Conservation (phyloP, 2,113 vertebrate genomes). For the Blennius ocellaris region DNA sequence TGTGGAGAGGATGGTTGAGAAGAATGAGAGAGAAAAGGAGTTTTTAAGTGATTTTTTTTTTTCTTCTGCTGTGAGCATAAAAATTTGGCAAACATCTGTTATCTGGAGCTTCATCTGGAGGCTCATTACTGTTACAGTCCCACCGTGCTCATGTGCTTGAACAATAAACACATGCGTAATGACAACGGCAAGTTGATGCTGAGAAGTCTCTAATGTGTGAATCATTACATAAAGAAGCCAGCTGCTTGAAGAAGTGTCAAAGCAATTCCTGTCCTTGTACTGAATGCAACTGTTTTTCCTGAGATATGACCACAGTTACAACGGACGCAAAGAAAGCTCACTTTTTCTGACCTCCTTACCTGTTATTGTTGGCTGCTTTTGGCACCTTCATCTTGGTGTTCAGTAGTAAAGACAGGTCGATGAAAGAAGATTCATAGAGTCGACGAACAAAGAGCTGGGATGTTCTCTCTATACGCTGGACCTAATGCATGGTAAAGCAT, state of each 20-base stretch:
- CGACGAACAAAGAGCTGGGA: slow-evolving; percentile 85
- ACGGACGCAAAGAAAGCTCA: neutral
- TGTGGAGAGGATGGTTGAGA: slow-evolving; percentile 32
- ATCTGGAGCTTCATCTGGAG: neutral
- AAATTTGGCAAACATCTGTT: neutral
- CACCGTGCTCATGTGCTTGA: neutral
- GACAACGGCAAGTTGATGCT: neutral
- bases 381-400: slow-evolving; percentile 84
- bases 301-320: neutral
- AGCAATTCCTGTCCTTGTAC: no score
- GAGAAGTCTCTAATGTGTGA: neutral
- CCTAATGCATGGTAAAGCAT: slow-evolving; percentile 40
- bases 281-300: neutral
- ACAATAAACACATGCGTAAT: neutral
- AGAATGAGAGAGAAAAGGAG: neutral
- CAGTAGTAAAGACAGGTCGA: slow-evolving; percentile 84
- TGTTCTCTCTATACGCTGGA: slow-evolving; percentile 86
- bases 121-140: neutral
- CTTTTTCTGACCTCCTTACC: slow-evolving; percentile 41
- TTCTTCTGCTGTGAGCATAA: slow-evolving; percentile 11
- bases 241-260: neutral
- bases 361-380: slow-evolving; percentile 68
- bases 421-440: slow-evolving; percentile 85
- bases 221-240: neutral
- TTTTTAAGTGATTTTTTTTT: slow-evolving; percentile 6